Percentiles rank a stretch among this genome's conserved stretches.
These are phyloP conservation scores for Exocentrus adspersus DNA, from an alignment of 2,888 invertebrate species.

Conservation along the genomic window DNA sequence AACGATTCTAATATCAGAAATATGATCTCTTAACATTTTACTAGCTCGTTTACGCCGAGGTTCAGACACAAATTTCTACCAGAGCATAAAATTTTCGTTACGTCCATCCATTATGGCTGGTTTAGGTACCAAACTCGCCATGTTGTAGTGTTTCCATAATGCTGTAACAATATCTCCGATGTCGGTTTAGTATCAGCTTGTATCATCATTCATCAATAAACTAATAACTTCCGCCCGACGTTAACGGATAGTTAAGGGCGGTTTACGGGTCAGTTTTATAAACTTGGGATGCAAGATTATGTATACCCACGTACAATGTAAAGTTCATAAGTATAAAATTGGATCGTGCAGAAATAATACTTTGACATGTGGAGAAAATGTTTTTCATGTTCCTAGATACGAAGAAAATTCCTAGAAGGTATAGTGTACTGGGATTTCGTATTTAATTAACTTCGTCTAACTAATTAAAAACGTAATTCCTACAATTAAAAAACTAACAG, in stretches of 20 bases:
- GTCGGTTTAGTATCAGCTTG: neutral
- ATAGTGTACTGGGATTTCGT: no score
- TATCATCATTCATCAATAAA: neutral
- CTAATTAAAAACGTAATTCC: no score
- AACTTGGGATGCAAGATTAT: neutral
- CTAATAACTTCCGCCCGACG: neutral
- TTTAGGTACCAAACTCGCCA: no score
- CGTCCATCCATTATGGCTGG: slow-evolving; percentile 5
- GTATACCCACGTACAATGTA: no score
- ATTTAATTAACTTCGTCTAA: no score
- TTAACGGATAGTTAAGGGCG: neutral
- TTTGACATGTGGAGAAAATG: no score
- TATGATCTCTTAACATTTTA: neutral
- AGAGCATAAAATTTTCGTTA: neutral
- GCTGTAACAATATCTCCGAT: neutral
- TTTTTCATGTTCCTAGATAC: no score
- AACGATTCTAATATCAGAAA: neutral
- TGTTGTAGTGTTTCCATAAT: neutral
- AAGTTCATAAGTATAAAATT: no score
- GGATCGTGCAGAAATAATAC: no score
- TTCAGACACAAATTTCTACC: neutral
- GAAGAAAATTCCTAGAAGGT: no score
- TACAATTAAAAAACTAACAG: no score
- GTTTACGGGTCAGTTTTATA: neutral
- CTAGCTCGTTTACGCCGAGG: neutral